Evolutionary conservation across 2,113 vertebrate species (phyloP).

Genomic region (Petrocephalus microphthalmus): DNA sequence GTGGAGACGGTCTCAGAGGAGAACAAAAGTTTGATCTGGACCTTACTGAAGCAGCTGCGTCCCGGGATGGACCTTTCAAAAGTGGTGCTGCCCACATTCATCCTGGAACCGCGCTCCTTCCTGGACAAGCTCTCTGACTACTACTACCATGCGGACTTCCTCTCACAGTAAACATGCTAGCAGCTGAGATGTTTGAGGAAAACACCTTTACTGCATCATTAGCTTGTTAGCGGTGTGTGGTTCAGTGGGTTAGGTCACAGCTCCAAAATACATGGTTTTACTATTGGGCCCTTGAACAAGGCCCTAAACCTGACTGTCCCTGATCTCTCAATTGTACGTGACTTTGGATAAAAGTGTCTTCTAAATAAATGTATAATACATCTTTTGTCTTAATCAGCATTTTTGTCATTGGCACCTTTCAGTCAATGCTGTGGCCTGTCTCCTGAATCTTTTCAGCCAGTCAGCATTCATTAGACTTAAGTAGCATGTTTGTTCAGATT

Average conservation of each 20-base stretch:
- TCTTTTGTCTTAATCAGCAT: not conserved
- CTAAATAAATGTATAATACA: not conserved
- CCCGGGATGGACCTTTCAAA: conserved; percentile 91
- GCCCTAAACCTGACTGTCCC: not conserved
- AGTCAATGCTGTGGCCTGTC: not conserved
- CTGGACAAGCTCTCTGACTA: conserved; percentile 89
- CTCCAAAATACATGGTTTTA: not conserved
- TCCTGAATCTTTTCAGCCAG: not conserved
- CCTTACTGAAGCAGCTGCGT: conserved; percentile 78
- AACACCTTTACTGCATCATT: not conserved
- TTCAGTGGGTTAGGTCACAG: not conserved
- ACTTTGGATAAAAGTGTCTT: not conserved
- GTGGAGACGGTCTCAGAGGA: conserved; percentile 87
- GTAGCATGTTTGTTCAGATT: not conserved
- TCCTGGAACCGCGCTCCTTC: conserved; percentile 90
- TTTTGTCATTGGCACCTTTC: not conserved
- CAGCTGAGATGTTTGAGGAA: not conserved
- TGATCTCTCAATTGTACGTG: not conserved
- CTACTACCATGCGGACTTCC: conserved; percentile 86
- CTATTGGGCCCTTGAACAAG: not conserved
- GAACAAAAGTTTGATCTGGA: conserved; percentile 84
- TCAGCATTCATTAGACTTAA: not conserved
- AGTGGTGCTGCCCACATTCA: conserved; percentile 86
- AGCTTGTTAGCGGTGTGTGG: not conserved
- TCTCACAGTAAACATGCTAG: conserved; percentile 76